phyloP scores from a whole-genome alignment of 2,888 invertebrate species.

The Cephus pygmeus region DNA sequence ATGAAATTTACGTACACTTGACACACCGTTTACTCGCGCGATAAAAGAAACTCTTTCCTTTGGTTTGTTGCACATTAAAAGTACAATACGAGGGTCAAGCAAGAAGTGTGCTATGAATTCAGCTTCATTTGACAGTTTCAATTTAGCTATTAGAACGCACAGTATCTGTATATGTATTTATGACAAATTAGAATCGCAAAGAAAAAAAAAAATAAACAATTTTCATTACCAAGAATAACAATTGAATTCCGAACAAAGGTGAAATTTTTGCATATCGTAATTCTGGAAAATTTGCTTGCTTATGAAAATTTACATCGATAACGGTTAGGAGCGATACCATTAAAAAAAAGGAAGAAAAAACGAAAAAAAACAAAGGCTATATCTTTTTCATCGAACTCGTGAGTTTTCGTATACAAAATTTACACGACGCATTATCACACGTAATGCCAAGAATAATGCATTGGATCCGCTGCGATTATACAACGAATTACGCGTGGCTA shows the following conservation, averaged over 20 bases:
- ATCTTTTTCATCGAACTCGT: neutral
- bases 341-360: no score
- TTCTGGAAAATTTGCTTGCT: neutral
- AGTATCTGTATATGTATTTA: neutral
- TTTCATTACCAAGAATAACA: neutral
- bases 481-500: neutral
- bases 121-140: neutral
- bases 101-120: neutral
- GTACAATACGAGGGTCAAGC: neutral
- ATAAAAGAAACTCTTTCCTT: neutral
- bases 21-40: neutral
- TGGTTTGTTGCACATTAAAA: neutral
- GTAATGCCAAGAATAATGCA: neutral
- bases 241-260: neutral
- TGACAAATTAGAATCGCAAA: neutral
- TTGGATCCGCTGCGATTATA: neutral
- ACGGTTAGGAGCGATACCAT: no score
- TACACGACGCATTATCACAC: neutral
- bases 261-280: neutral
- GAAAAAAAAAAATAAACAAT: neutral
- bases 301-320: neutral
- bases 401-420: neutral
- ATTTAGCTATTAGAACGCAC: neutral
- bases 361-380: no score
- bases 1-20: neutral